Conservation (phyloP, 2,113 vertebrate species). For the Pleuronectes platessa region DNA sequence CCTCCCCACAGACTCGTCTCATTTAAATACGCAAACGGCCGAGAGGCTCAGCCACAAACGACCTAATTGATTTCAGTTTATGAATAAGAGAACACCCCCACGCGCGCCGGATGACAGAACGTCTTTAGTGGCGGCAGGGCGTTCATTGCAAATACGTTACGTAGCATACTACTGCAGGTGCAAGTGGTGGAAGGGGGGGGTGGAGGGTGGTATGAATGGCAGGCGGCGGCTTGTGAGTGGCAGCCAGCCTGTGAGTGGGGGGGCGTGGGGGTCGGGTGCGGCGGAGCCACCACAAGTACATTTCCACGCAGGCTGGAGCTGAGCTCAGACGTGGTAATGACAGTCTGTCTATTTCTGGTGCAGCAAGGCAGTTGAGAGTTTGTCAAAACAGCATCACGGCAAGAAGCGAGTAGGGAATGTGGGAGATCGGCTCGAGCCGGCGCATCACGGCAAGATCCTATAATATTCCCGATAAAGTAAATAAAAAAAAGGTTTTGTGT, state of each 20-base stretch:
- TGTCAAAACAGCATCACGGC: conserved; percentile 28
- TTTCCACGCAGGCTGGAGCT: conserved; percentile 3
- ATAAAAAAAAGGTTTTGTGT: conserved; percentile 7
- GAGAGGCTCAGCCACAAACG: conserved; percentile 51
- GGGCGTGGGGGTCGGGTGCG: not conserved
- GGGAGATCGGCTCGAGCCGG: not conserved
- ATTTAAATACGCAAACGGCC: conserved; percentile 59
- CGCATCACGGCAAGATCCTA: not conserved
- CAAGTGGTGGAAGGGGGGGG: conserved; percentile 38
- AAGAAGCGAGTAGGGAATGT: conserved; percentile 13
- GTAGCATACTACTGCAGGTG: conserved; percentile 67
- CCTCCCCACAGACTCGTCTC: conserved; percentile 39
- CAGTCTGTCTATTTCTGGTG: conserved; percentile 16
- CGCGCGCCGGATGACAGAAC: conserved; percentile 41
- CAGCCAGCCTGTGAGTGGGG: conserved; percentile 48
- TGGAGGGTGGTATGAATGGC: conserved; percentile 51
- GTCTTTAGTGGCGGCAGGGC: conserved; percentile 43
- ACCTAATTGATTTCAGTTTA: conserved; percentile 67
- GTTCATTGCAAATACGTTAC: conserved; percentile 55
- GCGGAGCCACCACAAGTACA: conserved; percentile 37
- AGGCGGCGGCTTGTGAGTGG: conserved; percentile 69
- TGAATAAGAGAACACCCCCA: conserved; percentile 65
- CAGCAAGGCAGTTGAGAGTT: conserved; percentile 14
- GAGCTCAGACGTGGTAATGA: conserved; percentile 36
- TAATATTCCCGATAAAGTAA: not conserved